phyloP scores from a whole-genome alignment of 2,888 invertebrate genomes.

The Raillietiella orientalis region DNA sequence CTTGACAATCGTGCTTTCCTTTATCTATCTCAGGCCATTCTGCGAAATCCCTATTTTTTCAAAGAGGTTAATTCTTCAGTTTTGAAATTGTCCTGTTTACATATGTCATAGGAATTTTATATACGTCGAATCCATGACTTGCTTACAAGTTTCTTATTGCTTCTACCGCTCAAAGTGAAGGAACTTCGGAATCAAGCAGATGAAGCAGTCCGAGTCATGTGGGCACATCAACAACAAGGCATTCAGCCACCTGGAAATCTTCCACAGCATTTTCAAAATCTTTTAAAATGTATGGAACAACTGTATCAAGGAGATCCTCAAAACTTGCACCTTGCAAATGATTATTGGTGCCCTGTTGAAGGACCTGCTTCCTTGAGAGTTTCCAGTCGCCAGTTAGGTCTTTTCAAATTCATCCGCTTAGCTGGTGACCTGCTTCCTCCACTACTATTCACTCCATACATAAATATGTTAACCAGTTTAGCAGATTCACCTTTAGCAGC shows the following conservation, averaged over 20 bases:
- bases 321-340: conserved; percentile 29
- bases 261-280: conserved; percentile 44
- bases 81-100: conserved; percentile 4
- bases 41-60: conserved; percentile 30
- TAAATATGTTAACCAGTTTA: conserved; percentile 52
- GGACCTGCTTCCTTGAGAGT: not conserved
- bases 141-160: conserved; percentile 63
- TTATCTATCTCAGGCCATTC: conserved; percentile 34
- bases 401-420: conserved; percentile 56
- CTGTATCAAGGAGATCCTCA: conserved; percentile 42
- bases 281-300: conserved; percentile 39
- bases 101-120: conserved; percentile 29
- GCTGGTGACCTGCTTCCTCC: conserved; percentile 58
- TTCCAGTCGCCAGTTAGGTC: too few species aligned
- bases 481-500: conserved; percentile 36
- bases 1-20: conserved; percentile 44
- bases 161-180: conserved; percentile 67
- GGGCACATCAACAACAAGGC: conserved; percentile 23
- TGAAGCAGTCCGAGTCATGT: conserved; percentile 40
- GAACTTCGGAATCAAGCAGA: conserved; percentile 52
- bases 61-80: conserved; percentile 17
- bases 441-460: conserved; percentile 49
- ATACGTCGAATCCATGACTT: conserved; percentile 46
- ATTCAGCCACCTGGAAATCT: conserved; percentile 30
- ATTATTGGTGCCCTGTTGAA: conserved; percentile 47